A percentile compares a stretch with the other conserved stretches of the same genome.
phyloP scores from a whole-genome alignment of 2,113 vertebrate species.

The Fulica atra region DNA sequence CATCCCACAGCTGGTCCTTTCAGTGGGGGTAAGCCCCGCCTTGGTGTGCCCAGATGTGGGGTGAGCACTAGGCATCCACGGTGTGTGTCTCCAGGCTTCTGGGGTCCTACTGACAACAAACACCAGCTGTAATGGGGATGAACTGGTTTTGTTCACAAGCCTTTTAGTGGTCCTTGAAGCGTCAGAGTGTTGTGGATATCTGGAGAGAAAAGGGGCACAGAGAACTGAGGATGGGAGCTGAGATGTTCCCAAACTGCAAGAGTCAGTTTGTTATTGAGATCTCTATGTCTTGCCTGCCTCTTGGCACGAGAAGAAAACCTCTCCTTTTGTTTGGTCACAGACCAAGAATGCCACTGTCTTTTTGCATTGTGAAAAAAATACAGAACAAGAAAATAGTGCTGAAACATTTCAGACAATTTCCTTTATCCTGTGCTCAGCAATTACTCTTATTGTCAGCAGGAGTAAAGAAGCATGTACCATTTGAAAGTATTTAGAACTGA shows the following conservation, averaged over 20 bases:
- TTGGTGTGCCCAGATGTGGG: background rate
- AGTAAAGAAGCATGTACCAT: conserved; percentile 12
- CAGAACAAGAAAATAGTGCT: background rate
- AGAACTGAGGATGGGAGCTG: background rate
- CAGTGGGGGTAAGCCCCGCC: background rate
- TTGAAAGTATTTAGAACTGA: conserved; percentile 9
- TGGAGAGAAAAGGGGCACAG: background rate
- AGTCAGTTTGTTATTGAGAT: background rate
- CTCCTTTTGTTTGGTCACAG: background rate
- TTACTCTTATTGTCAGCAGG: conserved; percentile 41
- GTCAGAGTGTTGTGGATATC: background rate
- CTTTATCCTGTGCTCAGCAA: background rate
- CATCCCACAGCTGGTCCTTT: background rate
- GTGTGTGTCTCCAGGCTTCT: background rate
- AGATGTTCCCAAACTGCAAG: background rate
- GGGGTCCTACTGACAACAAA: background rate
- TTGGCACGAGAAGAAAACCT: background rate
- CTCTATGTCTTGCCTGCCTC: background rate
- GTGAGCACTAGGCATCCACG: background rate
- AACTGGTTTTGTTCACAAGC: background rate
- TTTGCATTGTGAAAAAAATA: background rate
- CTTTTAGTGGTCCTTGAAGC: background rate
- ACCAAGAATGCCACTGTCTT: background rate
- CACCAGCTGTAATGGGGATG: background rate
- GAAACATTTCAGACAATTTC: conserved; percentile 26